phyloP scores from a whole-genome alignment of 2,888 invertebrate genomes.

The Calameuta idolon region DNA sequence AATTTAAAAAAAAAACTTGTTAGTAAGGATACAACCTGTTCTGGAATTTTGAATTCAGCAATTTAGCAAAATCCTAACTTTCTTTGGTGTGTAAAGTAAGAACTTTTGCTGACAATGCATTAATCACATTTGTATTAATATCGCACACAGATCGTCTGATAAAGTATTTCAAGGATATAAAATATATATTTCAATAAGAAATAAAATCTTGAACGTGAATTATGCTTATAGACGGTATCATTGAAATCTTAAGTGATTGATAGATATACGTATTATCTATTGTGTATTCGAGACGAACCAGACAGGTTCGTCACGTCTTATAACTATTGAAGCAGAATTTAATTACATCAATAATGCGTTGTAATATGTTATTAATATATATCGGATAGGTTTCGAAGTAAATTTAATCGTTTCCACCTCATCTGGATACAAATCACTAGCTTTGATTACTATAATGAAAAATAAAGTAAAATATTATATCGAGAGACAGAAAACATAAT shows the following conservation, averaged over 20 bases:
- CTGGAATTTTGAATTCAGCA: neutral
- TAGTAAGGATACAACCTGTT: neutral
- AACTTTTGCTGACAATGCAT: neutral
- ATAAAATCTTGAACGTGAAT: too few relatives aligned
- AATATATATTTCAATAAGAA: neutral
- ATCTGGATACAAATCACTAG: neutral
- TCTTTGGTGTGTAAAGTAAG: neutral
- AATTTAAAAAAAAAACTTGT: neutral
- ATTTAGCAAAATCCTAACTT: neutral
- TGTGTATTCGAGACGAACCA: neutral
- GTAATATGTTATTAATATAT: neutral
- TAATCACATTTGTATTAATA: neutral
- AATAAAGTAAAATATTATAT: neutral
- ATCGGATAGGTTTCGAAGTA: neutral
- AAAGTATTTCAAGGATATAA: neutral
- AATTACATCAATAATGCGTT: constrained; percentile 35
- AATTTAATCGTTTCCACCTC: neutral
- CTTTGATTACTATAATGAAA: neutral
- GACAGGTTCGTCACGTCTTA: constrained; percentile 1
- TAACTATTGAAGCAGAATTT: constrained; percentile 34
- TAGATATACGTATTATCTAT: neutral
- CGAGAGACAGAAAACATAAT: neutral
- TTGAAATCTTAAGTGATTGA: neutral
- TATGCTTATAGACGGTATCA: neutral
- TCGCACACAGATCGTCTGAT: neutral